Conservation (phyloP, 2,797 vertebrate species). For the Loriculus beryllinus region DNA sequence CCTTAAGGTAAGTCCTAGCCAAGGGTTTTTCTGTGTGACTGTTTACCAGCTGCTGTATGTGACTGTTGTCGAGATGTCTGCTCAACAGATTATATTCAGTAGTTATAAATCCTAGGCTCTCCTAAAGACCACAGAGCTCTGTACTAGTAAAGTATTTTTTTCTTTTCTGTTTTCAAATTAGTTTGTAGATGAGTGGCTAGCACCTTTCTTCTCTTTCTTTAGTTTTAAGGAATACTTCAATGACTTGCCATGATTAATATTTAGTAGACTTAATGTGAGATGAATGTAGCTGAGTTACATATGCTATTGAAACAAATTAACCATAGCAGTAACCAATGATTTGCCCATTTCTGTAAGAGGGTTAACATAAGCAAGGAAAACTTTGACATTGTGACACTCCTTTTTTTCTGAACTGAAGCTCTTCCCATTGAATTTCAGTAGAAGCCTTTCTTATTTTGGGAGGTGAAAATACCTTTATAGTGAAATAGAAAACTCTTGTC, state of each 20-base stretch:
- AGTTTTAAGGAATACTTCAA: background rate
- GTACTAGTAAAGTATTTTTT: background rate
- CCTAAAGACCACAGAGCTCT: background rate
- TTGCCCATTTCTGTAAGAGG: background rate
- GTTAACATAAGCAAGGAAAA: background rate
- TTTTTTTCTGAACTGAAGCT: background rate
- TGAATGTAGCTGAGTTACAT: background rate
- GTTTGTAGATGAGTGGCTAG: background rate
- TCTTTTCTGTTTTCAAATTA: background rate
- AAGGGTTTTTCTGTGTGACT: background rate
- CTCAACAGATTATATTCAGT: background rate
- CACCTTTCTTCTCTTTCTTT: background rate
- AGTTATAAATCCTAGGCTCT: background rate
- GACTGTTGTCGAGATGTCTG: constrained; percentile 1
- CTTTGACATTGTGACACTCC: background rate
- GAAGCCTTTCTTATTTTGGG: background rate
- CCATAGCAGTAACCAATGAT: background rate
- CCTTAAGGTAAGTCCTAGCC: constrained; percentile 82
- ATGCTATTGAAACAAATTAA: background rate
- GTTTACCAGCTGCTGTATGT: background rate
- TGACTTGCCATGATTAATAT: background rate
- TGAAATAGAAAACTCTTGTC: background rate
- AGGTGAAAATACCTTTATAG: background rate
- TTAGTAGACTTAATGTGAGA: background rate
- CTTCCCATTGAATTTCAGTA: background rate